Conservation (phyloP, 1,140 invertebrate species). For the Zaprionus kolodkinae region DNA sequence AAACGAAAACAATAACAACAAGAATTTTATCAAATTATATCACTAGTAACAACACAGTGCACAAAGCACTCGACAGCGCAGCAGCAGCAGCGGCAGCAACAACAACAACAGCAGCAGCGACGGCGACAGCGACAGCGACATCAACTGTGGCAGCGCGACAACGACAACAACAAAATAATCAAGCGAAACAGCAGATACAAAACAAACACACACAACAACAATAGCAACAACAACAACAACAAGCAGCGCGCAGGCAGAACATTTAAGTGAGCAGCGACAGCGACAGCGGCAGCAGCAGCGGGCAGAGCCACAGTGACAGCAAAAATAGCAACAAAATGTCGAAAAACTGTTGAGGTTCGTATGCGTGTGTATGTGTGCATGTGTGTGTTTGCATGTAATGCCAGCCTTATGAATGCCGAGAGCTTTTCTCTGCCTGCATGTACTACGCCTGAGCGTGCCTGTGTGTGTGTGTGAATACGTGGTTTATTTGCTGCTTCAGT, state of each 20-base stretch:
- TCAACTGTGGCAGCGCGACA: slow-evolving; percentile 29
- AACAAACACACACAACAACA: slow-evolving; percentile 60
- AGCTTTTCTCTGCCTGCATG: slow-evolving; percentile 39
- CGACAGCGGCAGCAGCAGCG: slow-evolving; percentile 35
- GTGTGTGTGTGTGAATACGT: slow-evolving; percentile 68
- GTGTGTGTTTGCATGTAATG: slow-evolving; percentile 17
- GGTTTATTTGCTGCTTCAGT: slow-evolving; percentile 80
- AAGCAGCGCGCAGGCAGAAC: slow-evolving; percentile 46
- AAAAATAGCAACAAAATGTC: slow-evolving; percentile 77
- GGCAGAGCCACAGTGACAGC: slow-evolving; percentile 41
- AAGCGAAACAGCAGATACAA: slow-evolving; percentile 70
- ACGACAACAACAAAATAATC: slow-evolving; percentile 67
- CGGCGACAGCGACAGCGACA: not conserved
- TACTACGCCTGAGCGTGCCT: slow-evolving; percentile 1
- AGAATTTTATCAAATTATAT: slow-evolving; percentile 76
- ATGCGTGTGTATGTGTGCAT: slow-evolving; percentile 12
- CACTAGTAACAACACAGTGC: slow-evolving; percentile 65
- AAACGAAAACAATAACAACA: slow-evolving; percentile 23
- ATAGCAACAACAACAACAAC: slow-evolving; percentile 42
- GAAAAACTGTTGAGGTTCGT: slow-evolving; percentile 78
- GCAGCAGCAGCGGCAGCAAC: slow-evolving; percentile 28
- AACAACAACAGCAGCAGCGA: slow-evolving; percentile 28
- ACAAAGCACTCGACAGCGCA: slow-evolving; percentile 26
- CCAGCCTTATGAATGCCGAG: slow-evolving; percentile 43
- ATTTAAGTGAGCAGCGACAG: slow-evolving; percentile 60